A percentile compares a stretch with the other conserved stretches of the same genome.
Evolutionary conservation across 2,888 invertebrate genomes (phyloP).

Genomic region (Mimas tiliae): DNA sequence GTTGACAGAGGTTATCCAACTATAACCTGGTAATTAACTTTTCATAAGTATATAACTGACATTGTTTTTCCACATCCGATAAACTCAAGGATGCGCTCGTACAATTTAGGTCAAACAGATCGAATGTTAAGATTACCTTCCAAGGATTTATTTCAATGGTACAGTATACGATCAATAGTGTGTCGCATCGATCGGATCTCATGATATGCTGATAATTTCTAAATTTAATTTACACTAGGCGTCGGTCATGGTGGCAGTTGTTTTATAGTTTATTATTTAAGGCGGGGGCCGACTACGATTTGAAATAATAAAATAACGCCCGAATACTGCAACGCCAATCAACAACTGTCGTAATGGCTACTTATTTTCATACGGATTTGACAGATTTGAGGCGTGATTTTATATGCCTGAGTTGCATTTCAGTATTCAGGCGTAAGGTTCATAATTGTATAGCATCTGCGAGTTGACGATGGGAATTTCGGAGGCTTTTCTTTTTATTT

Average conservation of each 20-base stretch:
- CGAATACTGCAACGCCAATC: too few relatives aligned
- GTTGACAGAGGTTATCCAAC: constrained; percentile 17
- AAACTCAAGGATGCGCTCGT: constrained; percentile 73
- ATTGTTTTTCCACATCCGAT: constrained; percentile 56
- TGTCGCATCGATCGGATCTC: constrained; percentile 19
- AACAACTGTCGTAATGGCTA: too few relatives aligned
- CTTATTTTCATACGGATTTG: too few relatives aligned
- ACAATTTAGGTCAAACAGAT: constrained; percentile 76
- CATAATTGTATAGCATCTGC: too few relatives aligned
- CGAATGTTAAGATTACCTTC: constrained; percentile 60
- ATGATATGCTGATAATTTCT: constrained; percentile 28
- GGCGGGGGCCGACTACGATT: too few relatives aligned
- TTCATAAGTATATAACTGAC: constrained; percentile 34
- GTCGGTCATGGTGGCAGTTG: not conserved
- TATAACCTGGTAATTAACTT: constrained; percentile 6
- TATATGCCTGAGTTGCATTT: too few relatives aligned
- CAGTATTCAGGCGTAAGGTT: too few relatives aligned
- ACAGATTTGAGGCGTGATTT: too few relatives aligned
- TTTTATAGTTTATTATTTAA: too few relatives aligned
- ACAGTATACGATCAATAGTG: constrained; percentile 30
- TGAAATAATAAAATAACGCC: too few relatives aligned
- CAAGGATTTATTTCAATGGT: constrained; percentile 68
- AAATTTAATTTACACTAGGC: constrained; percentile 27
- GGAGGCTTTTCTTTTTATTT: too few relatives aligned
- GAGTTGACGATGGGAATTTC: too few relatives aligned